Percentiles rank a stretch among this genome's conserved stretches.
Evolutionary conservation across 2,113 vertebrate genomes (phyloP).

Genomic region (Psophia crepitans): DNA sequence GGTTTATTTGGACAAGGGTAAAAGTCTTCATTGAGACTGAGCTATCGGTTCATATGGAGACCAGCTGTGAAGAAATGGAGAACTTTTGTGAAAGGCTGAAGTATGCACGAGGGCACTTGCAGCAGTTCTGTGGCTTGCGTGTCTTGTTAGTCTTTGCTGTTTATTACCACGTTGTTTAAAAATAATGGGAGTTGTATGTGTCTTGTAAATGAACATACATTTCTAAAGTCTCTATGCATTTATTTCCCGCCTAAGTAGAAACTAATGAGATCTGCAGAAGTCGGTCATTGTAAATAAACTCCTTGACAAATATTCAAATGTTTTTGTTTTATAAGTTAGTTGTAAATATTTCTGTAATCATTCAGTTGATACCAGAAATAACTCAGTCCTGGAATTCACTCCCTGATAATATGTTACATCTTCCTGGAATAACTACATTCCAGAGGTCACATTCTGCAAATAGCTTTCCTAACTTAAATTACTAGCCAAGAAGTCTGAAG

Average conservation of each 20-base stretch:
- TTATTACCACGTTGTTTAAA: constrained; percentile 2
- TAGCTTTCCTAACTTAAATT: constrained; percentile 56
- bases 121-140: not conserved
- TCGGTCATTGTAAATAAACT: constrained; percentile 13
- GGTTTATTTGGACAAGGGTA: not conserved
- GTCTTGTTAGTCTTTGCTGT: not conserved
- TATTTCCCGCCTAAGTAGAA: constrained; percentile 22
- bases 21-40: not conserved
- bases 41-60: not conserved
- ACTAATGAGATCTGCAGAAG: constrained; percentile 12
- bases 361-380: constrained; percentile 59
- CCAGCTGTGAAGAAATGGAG: constrained; percentile 14
- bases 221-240: constrained; percentile 9
- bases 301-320: constrained; percentile 7
- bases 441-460: constrained; percentile 57
- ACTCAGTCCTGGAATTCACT: constrained; percentile 27
- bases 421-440: constrained; percentile 49
- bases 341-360: constrained; percentile 21
- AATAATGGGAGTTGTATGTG: not conserved
- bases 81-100: not conserved
- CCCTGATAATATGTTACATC: constrained; percentile 34
- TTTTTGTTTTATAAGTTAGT: constrained; percentile 6
- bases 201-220: constrained; percentile 4
- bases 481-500: constrained; percentile 42
- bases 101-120: not conserved